phyloP scores from a whole-genome alignment of 2,797 vertebrate species.

The Pantherophis alleghaniensis region DNA sequence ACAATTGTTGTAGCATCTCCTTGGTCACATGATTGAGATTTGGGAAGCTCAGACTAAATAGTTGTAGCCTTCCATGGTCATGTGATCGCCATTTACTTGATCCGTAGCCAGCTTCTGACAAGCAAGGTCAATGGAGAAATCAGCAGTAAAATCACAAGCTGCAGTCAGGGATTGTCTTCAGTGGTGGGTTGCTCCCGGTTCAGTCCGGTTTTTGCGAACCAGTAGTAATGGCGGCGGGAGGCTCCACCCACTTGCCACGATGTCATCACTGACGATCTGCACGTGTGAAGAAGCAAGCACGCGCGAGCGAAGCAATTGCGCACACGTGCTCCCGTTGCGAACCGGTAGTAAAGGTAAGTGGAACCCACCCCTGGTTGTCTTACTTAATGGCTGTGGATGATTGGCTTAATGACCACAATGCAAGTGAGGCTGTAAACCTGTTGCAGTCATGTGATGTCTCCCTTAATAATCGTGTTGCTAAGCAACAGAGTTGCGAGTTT shows the following conservation, averaged over 20 bases:
- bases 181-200: too few species aligned
- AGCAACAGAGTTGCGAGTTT: neutral
- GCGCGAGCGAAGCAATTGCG: too few species aligned
- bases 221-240: too few species aligned
- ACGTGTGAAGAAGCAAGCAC: too few species aligned
- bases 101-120: neutral
- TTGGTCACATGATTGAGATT: neutral
- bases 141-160: neutral
- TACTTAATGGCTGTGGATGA: neutral
- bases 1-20: neutral
- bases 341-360: too few species aligned
- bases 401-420: neutral
- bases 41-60: neutral
- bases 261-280: too few species aligned
- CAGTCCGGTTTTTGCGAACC: too few species aligned
- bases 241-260: too few species aligned
- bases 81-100: neutral
- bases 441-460: neutral
- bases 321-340: too few species aligned
- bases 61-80: neutral
- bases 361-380: neutral
- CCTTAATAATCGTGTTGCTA: neutral
- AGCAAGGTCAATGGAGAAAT: neutral
- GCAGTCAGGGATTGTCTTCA: neutral
- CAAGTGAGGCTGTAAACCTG: neutral